Conservation (phyloP, 2,888 invertebrate genomes). For the Heliconius ismenius region DNA sequence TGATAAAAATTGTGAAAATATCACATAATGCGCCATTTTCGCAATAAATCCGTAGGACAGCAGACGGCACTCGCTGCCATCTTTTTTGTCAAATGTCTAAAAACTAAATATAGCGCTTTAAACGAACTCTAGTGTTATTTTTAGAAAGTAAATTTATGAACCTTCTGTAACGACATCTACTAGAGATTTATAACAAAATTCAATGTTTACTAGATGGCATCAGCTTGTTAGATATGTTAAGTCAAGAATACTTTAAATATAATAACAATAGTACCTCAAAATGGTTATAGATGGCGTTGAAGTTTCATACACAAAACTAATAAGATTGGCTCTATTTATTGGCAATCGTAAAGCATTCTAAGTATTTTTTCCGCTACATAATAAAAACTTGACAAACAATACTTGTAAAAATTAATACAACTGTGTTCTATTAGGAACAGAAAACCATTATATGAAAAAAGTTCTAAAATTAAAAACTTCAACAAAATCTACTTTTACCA, state of each 20-base stretch:
- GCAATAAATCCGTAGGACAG: conserved; percentile 78
- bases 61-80: conserved; percentile 81
- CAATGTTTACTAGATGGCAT: conserved; percentile 38
- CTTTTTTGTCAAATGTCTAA: conserved; percentile 82
- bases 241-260: background rate
- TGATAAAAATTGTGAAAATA: conserved; percentile 76
- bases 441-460: background rate
- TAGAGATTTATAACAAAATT: background rate
- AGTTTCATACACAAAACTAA: background rate
- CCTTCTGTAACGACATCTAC: conserved; percentile 62
- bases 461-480: background rate
- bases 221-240: background rate
- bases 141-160: conserved; percentile 68
- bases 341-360: background rate
- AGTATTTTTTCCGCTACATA: background rate
- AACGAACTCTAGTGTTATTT: conserved; percentile 82
- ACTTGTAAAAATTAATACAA: background rate
- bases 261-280: background rate
- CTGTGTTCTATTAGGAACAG: background rate
- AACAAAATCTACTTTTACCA: background rate
- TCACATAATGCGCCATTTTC: conserved; percentile 81
- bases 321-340: background rate
- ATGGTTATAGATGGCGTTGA: conserved; percentile 53
- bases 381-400: background rate
- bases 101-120: conserved; percentile 80